Base-by-base conservation (phyloP, 2,797 vertebrate species). In the Melanogrammus aeglefinus region DNA sequence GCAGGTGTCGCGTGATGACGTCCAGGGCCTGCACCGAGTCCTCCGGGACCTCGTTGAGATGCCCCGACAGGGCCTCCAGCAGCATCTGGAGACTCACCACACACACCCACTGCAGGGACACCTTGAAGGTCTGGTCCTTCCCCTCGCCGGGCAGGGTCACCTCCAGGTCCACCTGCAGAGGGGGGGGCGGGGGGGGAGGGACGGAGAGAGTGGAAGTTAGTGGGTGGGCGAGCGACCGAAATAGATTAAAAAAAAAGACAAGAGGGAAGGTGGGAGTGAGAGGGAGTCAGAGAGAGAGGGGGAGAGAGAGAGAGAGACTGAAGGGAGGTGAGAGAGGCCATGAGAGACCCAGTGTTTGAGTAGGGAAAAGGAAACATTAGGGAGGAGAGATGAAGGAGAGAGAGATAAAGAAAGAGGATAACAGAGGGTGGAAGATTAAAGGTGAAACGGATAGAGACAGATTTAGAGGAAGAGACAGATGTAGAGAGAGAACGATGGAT, bases 121-220 rank as follows among this genome's bases (percentile, higher is more conserved):
- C 98, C 92, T 99, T 99, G 83, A 99, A 99, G 0, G 97, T 99
- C 93, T 99, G 97, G 87, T 99, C 98, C 89, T 99, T 99, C 77
- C 98, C 97, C 88, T 99, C 98, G 2, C 98, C 98, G 21, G 98
- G 98, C 82, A 99, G 94, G 0, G 98, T 99, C 90, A 99, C 98
- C 91, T 99, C 98, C 94, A 99, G 95, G 81, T 99, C 98, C 93
- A 99, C 97, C 98, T 99, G n/a, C 0, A 16, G 73, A 73, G 1
- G 21, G 75, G 44, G 31, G 35, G 44, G 0, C 14, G 4, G 47
- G 18, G 18, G 1, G 14, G 2, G 8, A 14, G 13, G 14, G 41
- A n/a, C 73, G 41, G 31, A 36, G 21, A 72, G 39, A n/a, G 66
- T 10, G 16, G 3, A 57, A 14, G 29, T 18, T 38, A 27, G 33